Conservation (phyloP, 2,113 vertebrate species). For the Paracyprichromis sp. region DNA sequence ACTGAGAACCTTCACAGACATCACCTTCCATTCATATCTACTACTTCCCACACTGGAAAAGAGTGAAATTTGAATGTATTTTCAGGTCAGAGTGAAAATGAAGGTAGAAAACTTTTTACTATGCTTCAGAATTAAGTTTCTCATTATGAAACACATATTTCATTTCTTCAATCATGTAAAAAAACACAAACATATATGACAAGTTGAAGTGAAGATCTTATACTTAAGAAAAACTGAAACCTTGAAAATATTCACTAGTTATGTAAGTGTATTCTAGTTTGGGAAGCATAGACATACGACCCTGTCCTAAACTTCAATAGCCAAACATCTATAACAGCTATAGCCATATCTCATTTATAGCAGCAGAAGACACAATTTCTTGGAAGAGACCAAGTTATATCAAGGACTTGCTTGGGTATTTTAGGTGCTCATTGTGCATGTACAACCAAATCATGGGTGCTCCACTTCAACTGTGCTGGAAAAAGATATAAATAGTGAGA, state of each 20-base stretch:
- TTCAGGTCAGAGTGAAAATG: background rate
- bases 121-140: background rate
- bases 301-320: background rate
- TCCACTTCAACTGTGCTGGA: background rate
- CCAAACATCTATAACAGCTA: background rate
- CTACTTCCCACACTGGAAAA: background rate
- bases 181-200: background rate
- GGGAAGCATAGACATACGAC: background rate
- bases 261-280: background rate
- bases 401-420: background rate
- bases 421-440: background rate
- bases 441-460: background rate
- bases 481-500: background rate
- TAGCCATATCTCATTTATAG: background rate
- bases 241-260: background rate
- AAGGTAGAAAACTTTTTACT: background rate
- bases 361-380: background rate
- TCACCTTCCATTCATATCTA: background rate
- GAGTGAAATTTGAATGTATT: background rate
- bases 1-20: too few relatives aligned
- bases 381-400: background rate
- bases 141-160: background rate
- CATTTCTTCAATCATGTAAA: background rate
- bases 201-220: background rate
- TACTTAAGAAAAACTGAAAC: background rate